Conservation (phyloP, 2,113 vertebrate genomes). For the Melierax canorus region DNA sequence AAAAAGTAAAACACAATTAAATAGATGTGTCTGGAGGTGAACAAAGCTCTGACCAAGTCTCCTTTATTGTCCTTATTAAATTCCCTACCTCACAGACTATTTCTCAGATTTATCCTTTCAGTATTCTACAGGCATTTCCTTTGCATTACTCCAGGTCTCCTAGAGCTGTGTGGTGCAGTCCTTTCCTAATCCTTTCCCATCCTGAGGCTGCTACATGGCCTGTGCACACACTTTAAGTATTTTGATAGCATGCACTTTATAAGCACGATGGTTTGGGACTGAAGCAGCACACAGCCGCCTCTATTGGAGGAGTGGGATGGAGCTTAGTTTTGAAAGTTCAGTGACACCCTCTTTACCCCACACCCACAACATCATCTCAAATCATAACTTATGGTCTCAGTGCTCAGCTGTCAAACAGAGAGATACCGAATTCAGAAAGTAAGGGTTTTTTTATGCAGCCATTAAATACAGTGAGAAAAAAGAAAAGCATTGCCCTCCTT, state of each 20-base stretch:
- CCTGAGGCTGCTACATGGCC: neutral
- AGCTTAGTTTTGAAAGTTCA: neutral
- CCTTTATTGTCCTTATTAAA: neutral
- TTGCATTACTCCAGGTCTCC: neutral
- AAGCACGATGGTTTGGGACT: neutral
- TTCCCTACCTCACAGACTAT: neutral
- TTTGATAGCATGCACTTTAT: neutral
- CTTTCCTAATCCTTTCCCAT: neutral
- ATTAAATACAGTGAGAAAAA: neutral
- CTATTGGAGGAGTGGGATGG: neutral
- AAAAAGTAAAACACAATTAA: conserved; percentile 3
- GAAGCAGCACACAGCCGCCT: neutral
- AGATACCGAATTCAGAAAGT: neutral
- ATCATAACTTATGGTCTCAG: neutral
- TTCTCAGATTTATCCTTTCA: neutral
- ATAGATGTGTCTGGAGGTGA: neutral
- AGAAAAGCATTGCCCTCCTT: neutral
- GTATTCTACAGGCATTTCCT: neutral
- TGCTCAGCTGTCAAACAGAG: neutral
- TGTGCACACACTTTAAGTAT: neutral
- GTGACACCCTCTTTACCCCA: neutral
- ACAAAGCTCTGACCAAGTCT: neutral
- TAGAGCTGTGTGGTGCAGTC: neutral
- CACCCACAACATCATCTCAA: conserved; percentile 4
- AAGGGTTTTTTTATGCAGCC: neutral